Base-by-base conservation (phyloP, 2,888 invertebrate species). In the Mythimna albipuncta region DNA sequence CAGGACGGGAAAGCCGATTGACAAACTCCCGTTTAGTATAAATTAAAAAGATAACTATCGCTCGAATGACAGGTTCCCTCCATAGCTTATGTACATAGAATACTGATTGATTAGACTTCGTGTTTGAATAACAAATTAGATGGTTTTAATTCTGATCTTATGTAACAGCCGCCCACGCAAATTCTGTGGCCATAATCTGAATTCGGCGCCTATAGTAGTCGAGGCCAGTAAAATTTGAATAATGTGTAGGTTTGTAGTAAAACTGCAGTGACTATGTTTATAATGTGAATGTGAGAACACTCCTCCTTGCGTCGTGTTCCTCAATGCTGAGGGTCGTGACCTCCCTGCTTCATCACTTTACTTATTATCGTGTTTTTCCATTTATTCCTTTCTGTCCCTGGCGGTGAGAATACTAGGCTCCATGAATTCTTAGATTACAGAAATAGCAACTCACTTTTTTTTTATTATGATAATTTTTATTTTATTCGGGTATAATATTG, bases 101-200 rank as follows among this genome's bases (percentile, higher is more conserved):
- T 85, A 72, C 80, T 83, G 79, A 85, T 83, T 77, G 84, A 84
- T 81, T 81, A 81, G 52, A 50, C 54, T 47, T 41, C 75, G 44
- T 76, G 68, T 81, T 83, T 84, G 78, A 85, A 83, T 83, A 81
- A 79, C 69, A 84, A 83, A 84, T 84, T 64, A 84, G 64, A 69
- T 84, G 71, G 59, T 81, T 81, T 77, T 77, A 81, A 79, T 77
- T 63, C 61, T 63, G 64, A 77, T 72, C 65, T 85, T 81, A 85
- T 74, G 86, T 85, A 77, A 84, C 50, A 41, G 6, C 69, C 50
- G 32, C 84, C 86, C 55, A 85, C 84, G 82, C 86, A 72, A 81
- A 84, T 81, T 84, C 81, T 72, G 44, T 69, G 65, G 66, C 55
- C 63, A 64, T 73, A 77, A 75, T 70, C 78, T 75, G 64, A 79